Conservation (phyloP, 2,888 invertebrate genomes). For the Cacoxenus indagator region DNA sequence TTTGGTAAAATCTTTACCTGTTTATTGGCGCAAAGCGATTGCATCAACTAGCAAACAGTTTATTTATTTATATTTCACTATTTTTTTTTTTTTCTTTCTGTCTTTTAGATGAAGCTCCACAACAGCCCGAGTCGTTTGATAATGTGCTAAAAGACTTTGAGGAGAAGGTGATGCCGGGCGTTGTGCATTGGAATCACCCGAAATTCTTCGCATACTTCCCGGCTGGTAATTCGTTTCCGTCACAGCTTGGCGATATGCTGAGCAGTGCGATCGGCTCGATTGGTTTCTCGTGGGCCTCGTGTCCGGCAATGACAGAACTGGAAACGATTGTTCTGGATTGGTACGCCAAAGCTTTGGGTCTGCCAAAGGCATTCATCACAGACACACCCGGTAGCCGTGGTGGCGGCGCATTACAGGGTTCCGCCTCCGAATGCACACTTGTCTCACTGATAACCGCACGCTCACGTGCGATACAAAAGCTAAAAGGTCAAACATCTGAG, state of each 20-base stretch:
- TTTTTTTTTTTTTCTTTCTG: constrained; percentile 16
- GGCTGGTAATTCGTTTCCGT: constrained; percentile 91
- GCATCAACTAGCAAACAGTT: constrained; percentile 3
- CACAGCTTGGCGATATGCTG: constrained; percentile 91
- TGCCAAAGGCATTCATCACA: constrained; percentile 78
- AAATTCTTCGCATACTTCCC: constrained; percentile 95
- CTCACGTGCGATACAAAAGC: constrained; percentile 77
- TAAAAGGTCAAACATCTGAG: constrained; percentile 73
- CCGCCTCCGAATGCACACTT: constrained; percentile 86
- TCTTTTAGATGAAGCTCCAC: constrained; percentile 75
- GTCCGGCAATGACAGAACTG: constrained; percentile 88
- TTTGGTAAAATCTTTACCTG: not conserved
- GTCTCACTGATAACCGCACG: constrained; percentile 84
- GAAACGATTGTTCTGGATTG: constrained; percentile 88
- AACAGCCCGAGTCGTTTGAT: constrained; percentile 81
- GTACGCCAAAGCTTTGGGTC: constrained; percentile 82
- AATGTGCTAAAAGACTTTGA: constrained; percentile 84
- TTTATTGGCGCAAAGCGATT: constrained; percentile 10
- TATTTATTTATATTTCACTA: not conserved
- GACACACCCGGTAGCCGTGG: constrained; percentile 73
- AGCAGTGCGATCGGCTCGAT: constrained; percentile 90
- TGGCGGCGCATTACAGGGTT: constrained; percentile 87
- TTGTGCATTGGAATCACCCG: constrained; percentile 95
- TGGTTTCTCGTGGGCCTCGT: constrained; percentile 94
- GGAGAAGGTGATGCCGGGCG: constrained; percentile 83